Evolutionary conservation across 2,888 invertebrate genomes (phyloP).

Genomic region (Schizaphis graminum): DNA sequence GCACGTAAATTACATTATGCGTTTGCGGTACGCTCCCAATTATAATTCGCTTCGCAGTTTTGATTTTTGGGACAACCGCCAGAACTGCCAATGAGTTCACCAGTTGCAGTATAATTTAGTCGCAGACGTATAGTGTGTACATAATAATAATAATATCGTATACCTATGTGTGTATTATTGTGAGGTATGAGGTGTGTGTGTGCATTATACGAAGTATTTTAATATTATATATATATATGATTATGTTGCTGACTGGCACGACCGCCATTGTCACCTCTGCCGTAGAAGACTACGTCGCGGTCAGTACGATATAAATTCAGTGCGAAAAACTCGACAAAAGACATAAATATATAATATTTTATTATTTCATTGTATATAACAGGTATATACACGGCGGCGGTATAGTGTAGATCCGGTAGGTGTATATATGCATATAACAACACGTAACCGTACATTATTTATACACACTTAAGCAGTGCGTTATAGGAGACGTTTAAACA

Average conservation of each 20-base stretch:
- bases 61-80: constrained; percentile 24
- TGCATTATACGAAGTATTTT: background rate
- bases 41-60: background rate
- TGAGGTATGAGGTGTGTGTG: background rate
- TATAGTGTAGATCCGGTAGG: background rate
- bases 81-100: background rate
- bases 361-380: background rate
- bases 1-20: background rate
- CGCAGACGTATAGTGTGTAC: background rate
- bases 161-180: background rate
- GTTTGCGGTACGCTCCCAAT: background rate
- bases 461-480: background rate
- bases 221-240: background rate
- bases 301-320: background rate
- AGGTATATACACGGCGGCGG: background rate
- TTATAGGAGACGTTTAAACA: background rate
- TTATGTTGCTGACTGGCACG: background rate
- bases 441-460: background rate
- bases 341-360: background rate
- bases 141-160: background rate
- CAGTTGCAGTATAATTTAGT: background rate
- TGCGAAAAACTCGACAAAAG: background rate
- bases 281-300: background rate
- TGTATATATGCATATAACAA: background rate
- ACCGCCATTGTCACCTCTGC: background rate